Evolutionary conservation across 2,797 vertebrate species (phyloP), one percentile per base, ranked within the genome.

Genomic region (Mormyrops attenuatus): DNA sequence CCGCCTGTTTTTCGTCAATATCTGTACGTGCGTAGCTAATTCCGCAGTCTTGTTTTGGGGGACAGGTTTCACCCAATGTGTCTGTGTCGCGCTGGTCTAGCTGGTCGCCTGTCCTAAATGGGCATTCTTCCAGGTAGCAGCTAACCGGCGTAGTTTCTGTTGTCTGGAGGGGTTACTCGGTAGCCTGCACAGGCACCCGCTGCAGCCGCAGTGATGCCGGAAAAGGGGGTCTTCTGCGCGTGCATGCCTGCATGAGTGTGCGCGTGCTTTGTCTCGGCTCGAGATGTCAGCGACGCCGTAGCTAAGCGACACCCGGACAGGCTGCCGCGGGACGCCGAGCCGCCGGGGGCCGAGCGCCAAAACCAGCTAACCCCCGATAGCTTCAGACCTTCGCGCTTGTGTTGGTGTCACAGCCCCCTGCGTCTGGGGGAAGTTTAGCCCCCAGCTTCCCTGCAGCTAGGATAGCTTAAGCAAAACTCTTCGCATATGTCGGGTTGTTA

Each of bases 171-270:
- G 73, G 38, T 20, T 41, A 47, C 41, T 80, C 41, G 38, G 38
- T 80, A 80, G 73, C 41, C 73, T n/a, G 73, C 52, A 87, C 53
- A 38, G 50, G 52, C 47, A 26, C 9, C 26, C 50, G 13, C n/a
- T 57, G 50, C 15, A 87, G 53, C 85, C 85, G 85, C 85, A 87
- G 53, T n/a, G 53, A 57, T 87, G 53, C 50, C 85, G 38, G 30
- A 41, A 34, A 38, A 11, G 41, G 73, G 73, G 73, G 73, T 41
- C 41, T n/a, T 44, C 73, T 47, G 73, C 73, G 73, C 73, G 73
- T 80, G 38, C 41, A 44, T 80, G 17, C 41, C 41, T 44, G 6
- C 15, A 7, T 80, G 73, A 41, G 73, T 80, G 20, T 44, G 73
- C 49, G 44, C 11, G 30, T 38, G 53, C 53, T 87, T 87, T 55